Evolutionary conservation across 2,113 vertebrate genomes (phyloP).

Genomic region (Serranochromis macrocephalus): DNA sequence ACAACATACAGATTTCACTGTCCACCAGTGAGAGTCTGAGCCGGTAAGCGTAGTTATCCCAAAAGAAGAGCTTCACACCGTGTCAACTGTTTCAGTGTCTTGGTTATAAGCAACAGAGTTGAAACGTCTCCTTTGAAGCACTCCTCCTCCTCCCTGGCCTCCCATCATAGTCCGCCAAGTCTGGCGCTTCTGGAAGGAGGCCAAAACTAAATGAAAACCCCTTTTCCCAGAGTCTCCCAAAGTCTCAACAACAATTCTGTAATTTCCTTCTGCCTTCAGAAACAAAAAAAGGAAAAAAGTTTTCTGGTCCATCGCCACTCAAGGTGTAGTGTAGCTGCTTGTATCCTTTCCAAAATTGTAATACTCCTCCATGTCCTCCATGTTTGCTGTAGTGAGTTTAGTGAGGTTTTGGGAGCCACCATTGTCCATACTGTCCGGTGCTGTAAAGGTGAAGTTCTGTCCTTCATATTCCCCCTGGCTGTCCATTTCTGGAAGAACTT

Average conservation of each 20-base stretch:
- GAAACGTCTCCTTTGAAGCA: slow-evolving; percentile 34
- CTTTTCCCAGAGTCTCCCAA: slow-evolving; percentile 25
- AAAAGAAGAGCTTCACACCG: slow-evolving; percentile 21
- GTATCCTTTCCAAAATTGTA: slow-evolving; percentile 82
- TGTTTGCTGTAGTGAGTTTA: slow-evolving; percentile 83
- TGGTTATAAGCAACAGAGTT: slow-evolving; percentile 10
- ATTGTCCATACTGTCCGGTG: slow-evolving; percentile 72
- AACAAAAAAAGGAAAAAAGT: background rate
- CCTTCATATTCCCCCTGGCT: slow-evolving; percentile 85
- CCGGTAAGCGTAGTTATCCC: slow-evolving; percentile 23
- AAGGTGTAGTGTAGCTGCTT: slow-evolving; percentile 66
- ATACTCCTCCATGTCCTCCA: slow-evolving; percentile 92
- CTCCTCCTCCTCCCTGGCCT: slow-evolving; percentile 20
- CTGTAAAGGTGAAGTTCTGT: slow-evolving; percentile 80
- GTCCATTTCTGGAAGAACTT: slow-evolving; percentile 82
- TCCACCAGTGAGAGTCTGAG: slow-evolving; percentile 33
- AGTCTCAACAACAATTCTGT: slow-evolving; percentile 13
- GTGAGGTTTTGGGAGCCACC: slow-evolving; percentile 75
- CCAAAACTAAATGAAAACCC: slow-evolving; percentile 28
- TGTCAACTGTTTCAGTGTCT: slow-evolving; percentile 22
- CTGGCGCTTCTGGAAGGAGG: slow-evolving; percentile 29
- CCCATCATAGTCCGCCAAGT: slow-evolving; percentile 36
- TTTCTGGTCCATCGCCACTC: slow-evolving; percentile 20
- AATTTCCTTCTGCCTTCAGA: slow-evolving; percentile 8
- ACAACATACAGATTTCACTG: slow-evolving; percentile 54